phyloP scores from a whole-genome alignment of 92 coral and sea anemone genomes.

The Heliopora coerulea region DNA sequence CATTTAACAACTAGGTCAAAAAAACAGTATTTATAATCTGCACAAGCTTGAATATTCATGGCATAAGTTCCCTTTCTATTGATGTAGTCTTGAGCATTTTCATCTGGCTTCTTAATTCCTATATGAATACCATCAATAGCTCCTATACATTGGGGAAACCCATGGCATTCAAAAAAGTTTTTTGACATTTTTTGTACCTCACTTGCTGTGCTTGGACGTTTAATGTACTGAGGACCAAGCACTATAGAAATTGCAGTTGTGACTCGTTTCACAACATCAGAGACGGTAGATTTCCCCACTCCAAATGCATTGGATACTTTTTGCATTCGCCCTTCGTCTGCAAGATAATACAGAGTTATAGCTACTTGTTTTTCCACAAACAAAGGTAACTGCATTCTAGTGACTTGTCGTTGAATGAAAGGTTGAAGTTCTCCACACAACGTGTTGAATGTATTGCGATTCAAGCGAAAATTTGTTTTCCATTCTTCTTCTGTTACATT shows the following conservation, averaged over 20 bases:
- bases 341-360: conserved; percentile 43
- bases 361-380: conserved; percentile 50
- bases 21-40: no score
- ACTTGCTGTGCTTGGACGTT: no score
- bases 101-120: conserved; percentile 20
- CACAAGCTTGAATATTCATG: conserved; percentile 34
- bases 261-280: no score
- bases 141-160: conserved; percentile 11
- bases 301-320: background rate
- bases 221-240: no score
- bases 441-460: no score
- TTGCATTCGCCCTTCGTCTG: conserved; percentile 48
- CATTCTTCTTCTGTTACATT: no score
- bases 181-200: conserved; percentile 4
- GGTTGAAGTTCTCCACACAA: no score
- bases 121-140: conserved; percentile 20
- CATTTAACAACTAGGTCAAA: no score
- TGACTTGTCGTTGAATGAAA: conserved; percentile 39
- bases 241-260: no score
- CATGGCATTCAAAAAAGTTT: conserved; percentile 2
- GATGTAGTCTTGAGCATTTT: conserved; percentile 31
- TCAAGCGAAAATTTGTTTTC: no score
- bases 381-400: conserved; percentile 43
- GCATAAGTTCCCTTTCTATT: conserved; percentile 37
- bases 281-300: no score